These are phyloP conservation scores for Nowickia ferox DNA, from an alignment of 2,888 invertebrate genomes.

Conservation along the genomic window DNA sequence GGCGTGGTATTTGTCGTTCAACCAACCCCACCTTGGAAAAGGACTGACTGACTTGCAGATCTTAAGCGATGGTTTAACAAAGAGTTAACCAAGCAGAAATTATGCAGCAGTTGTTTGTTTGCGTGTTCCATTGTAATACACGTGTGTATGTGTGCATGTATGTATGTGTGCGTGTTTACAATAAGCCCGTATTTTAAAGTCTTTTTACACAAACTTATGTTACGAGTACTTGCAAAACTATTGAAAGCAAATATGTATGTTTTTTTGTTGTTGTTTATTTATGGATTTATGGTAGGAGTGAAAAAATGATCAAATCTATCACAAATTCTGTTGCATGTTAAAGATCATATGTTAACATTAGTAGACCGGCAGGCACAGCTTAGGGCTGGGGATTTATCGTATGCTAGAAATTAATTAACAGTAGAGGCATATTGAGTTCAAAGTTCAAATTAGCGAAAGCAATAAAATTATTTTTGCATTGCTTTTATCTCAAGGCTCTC, in stretches of 20 bases:
- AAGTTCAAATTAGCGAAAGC: neutral
- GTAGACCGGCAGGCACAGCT: neutral
- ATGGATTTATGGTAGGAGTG: slow-evolving; percentile 19
- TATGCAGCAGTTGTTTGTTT: slow-evolving; percentile 36
- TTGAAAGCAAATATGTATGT: slow-evolving; percentile 4
- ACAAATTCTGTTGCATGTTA: slow-evolving; percentile 21
- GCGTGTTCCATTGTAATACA: slow-evolving; percentile 20
- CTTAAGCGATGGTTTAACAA: slow-evolving; percentile 29
- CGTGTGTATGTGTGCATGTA: neutral
- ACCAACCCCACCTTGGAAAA: slow-evolving; percentile 62
- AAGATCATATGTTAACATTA: slow-evolving; percentile 23
- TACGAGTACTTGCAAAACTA: slow-evolving; percentile 4
- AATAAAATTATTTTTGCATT: neutral
- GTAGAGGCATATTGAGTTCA: neutral
- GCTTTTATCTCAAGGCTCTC: neutral
- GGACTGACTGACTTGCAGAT: slow-evolving; percentile 38
- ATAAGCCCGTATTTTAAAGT: slow-evolving; percentile 20
- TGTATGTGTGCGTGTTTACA: neutral
- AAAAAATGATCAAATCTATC: slow-evolving; percentile 42
- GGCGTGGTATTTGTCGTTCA: slow-evolving; percentile 61
- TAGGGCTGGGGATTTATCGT: neutral
- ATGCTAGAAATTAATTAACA: slow-evolving; percentile 20
- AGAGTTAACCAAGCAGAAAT: slow-evolving; percentile 61
- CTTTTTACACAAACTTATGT: neutral
- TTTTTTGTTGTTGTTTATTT: neutral